These are phyloP conservation scores for Calephelis virginiensis DNA, from an alignment of 1,140 invertebrate species.

Conservation along the genomic window DNA sequence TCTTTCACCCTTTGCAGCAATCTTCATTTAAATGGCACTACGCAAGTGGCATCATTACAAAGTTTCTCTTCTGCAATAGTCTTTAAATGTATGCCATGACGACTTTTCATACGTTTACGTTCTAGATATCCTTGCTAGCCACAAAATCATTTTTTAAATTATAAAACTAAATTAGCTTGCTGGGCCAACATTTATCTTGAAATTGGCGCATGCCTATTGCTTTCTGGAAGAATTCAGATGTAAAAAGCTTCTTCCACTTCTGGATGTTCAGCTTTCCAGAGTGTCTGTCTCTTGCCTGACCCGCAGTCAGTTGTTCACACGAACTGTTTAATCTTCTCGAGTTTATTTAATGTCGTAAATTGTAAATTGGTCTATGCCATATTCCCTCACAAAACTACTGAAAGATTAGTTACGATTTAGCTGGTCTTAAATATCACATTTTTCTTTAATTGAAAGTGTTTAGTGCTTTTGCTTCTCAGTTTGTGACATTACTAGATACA, in stretches of 20 bases:
- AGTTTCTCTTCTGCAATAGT: constrained; percentile 50
- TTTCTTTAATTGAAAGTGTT: constrained; percentile 49
- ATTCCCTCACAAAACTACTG: constrained; percentile 42
- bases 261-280: constrained; percentile 49
- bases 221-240: constrained; percentile 48
- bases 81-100: constrained; percentile 50
- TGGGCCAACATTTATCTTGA: constrained; percentile 43
- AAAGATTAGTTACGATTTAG: constrained; percentile 40
- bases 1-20: constrained; percentile 43
- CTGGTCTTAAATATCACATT: constrained; percentile 43
- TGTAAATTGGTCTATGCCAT: constrained; percentile 44
- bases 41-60: constrained; percentile 42
- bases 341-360: constrained; percentile 41
- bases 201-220: constrained; percentile 48
- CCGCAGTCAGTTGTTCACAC: constrained; percentile 42
- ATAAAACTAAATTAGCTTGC: constrained; percentile 55
- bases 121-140: constrained; percentile 51
- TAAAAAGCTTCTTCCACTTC: constrained; percentile 45
- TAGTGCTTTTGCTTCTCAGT: constrained; percentile 49
- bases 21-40: constrained; percentile 38
- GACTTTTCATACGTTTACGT: constrained; percentile 51
- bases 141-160: constrained; percentile 52
- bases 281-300: constrained; percentile 44
- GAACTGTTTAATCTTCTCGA: constrained; percentile 42
- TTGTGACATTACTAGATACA: constrained; percentile 43